A percentile compares a stretch with the other conserved stretches of the same genome.
These are phyloP conservation scores for Chiloscyllium plagiosum DNA, from an alignment of 2,113 vertebrate species.

Conservation along the genomic window DNA sequence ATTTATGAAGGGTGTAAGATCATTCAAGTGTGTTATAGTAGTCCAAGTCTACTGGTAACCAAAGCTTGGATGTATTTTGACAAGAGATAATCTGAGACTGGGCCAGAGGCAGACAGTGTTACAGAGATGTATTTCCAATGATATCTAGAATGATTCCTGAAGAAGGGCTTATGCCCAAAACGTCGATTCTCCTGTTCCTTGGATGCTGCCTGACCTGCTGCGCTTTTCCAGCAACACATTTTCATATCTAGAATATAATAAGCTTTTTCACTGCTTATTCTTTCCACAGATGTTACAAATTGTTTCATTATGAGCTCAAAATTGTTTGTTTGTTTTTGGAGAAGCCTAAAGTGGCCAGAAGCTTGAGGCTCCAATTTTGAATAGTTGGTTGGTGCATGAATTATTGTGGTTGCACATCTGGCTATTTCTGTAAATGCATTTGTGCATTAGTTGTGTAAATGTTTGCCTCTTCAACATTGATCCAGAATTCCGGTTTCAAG, in stretches of 20 bases:
- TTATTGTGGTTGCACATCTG: background rate
- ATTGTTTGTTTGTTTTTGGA: background rate
- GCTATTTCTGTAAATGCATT: background rate
- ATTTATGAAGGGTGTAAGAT: no score
- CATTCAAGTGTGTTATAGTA: no score
- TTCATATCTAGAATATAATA: background rate
- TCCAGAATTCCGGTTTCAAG: background rate
- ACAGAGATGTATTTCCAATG: background rate
- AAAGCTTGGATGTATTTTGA: background rate
- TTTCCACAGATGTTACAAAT: no score
- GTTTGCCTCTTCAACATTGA: background rate
- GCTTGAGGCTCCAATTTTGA: background rate
- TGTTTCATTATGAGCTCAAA: no score
- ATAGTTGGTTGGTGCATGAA: background rate
- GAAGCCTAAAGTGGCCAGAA: background rate
- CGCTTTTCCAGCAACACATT: no score
- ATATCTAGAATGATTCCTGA: background rate
- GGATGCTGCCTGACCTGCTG: no score
- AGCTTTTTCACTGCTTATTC: background rate
- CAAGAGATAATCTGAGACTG: background rate
- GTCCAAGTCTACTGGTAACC: no score
- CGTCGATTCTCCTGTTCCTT: no score
- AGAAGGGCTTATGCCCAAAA: no score
- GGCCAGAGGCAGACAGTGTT: background rate
- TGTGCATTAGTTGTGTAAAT: background rate